Base-by-base conservation (phyloP, 2,797 vertebrate genomes). In the Galaxias olidus region DNA sequence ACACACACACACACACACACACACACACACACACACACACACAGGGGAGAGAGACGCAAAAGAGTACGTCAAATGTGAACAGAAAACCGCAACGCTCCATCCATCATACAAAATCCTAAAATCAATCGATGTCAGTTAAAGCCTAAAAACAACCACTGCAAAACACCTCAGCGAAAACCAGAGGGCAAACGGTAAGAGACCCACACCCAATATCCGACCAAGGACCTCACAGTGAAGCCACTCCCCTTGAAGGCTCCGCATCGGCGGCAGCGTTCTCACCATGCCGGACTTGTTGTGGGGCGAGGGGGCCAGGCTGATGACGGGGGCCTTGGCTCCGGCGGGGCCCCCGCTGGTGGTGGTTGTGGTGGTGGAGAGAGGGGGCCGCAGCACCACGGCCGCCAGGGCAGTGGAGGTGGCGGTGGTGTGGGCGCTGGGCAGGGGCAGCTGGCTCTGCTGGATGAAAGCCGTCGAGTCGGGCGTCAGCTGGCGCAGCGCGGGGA, bases 381-480 rank as follows among this genome's bases (percentile, higher is more conserved):
- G 93, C 57, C 93, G 92, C 44, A 96, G 88, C 65, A 96, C 91
- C 79, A 96, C 93, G 0, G 95, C 92, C 0, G 94, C 93, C 18
- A 96, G 91, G 0, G 94, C 90, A 0, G 93, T 91, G 9, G 94
- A 93, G 43, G 92, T 91, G 0, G 91, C 91, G 41, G 92, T 80
- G 66, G 87, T 59, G 1, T 93, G 90, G 8, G 86, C 64, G 0
- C 90, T 91, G 54, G 92, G 88, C 80, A 74, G 92, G 76, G 94
- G 93, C 76, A 94, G 91, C 80, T 95, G 92, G 86, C 96, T 98
- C 89, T 96, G 94, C 83, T 96, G 95, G 86, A 98, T 96, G 86
- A 97, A 97, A 87, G 94, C 92, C 40, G 94, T 92, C 0, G 95
- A 92, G 88, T 96, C 95, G 0, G 95, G 94, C 66, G 95, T 96